Base-by-base conservation (phyloP, 2,888 invertebrate genomes). In the Elaeidobius kamerunicus region DNA sequence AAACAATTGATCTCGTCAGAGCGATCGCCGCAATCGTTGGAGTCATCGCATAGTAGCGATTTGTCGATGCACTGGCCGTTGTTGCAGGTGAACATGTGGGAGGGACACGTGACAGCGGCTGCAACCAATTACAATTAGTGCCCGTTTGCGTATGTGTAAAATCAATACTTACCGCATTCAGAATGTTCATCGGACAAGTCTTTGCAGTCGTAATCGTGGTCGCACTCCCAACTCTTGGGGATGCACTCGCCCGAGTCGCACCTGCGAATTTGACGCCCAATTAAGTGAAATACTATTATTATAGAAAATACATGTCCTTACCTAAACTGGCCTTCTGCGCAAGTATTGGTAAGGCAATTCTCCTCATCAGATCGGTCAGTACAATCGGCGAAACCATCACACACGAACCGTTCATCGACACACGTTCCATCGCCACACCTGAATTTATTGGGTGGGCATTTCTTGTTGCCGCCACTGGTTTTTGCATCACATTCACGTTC, bases 141-240 rank as follows among this genome's bases (percentile, higher is more conserved):
- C 23, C 23, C 23, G 9, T 23, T 23, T 6, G 4, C 23, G 4
- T 23, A 23, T 23, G 4, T 4, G 23, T 23, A 23, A n/a, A n/a
- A 6, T 23, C 4, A 12, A 6, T 30, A 66, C 68, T 67, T 68
- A 77, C 79, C 69, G 57, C 82, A 82, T 58, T 76, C 73, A 9
- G 79, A 82, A 52, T 81, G 79, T 69, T 91, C 90, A 63, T 90
- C 90, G 0, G 85, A 84, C 9, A 73, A 75, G 69, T 92, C 91
- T 0, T 68, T 62, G 67, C 93, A 94, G 71, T 94, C 91, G 36
- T 75, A 72, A n/a, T 78, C 75, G 0, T 79, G 79, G 68, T 94
- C 86, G 68, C 92, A 92, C 36, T 83, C 79, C 75, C 80, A 81
- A 41, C 70, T 74, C 52, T 80, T 72, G 3, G 82, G 78, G 43